Conservation (phyloP, 2,888 invertebrate species). For the Drosophila paramelanica region DNA sequence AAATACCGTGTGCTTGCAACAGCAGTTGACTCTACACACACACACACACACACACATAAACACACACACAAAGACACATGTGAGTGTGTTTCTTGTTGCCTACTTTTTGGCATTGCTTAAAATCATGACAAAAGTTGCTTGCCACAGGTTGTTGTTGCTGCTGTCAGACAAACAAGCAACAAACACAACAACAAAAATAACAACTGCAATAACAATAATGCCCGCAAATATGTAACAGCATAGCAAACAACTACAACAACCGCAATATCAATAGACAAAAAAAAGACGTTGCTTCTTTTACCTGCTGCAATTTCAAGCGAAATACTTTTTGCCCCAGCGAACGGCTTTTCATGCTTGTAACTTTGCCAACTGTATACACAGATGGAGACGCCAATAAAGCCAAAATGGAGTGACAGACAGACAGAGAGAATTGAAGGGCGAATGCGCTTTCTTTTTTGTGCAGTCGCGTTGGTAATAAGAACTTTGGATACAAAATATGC, state of each 20-base stretch:
- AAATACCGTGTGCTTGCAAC: conserved; percentile 33
- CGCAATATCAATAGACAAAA: conserved; percentile 47
- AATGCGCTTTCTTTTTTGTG: not conserved
- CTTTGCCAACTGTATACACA: conserved; percentile 28
- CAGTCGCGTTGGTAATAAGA: not conserved
- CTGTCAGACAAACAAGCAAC: conserved; percentile 15
- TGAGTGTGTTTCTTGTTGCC: conserved; percentile 41
- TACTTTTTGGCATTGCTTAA: conserved; percentile 55
- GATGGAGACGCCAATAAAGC: conserved; percentile 7
- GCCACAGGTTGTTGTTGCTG: conserved; percentile 54
- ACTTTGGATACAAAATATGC: too few species aligned
- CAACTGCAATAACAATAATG: conserved; percentile 49
- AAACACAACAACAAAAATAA: conserved; percentile 14
- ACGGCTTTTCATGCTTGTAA: conserved; percentile 28
- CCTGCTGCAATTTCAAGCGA: conserved; percentile 29
- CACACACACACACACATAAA: conserved; percentile 8
- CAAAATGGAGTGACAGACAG: not conserved
- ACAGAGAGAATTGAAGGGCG: not conserved
- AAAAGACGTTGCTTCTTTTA: conserved; percentile 20
- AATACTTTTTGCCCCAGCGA: conserved; percentile 16
- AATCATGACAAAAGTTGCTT: conserved; percentile 56
- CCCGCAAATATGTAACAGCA: conserved; percentile 33
- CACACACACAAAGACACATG: not conserved
- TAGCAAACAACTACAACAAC: conserved; percentile 24
- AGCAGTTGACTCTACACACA: conserved; percentile 40